Base-by-base conservation (phyloP, 2,797 vertebrate species). In the Myripristis murdjan region DNA sequence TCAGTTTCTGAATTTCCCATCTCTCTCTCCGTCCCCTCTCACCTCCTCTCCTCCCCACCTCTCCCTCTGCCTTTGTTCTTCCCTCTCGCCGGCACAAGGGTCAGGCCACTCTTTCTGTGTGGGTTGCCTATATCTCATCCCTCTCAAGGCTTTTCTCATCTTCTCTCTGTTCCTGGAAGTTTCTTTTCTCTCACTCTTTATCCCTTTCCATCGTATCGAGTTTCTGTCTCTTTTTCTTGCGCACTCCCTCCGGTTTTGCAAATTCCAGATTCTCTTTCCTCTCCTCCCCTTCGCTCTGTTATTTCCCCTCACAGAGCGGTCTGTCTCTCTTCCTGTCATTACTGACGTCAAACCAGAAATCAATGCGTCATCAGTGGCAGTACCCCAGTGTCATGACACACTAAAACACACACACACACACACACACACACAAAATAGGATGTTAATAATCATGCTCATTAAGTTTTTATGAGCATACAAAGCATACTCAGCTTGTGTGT, bases 41-140 rank as follows among this genome's bases (percentile, higher is more conserved):
- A 75, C 78, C 74, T 69, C 70, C 61, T 67, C 75, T 65, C 73
- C 64, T 69, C 76, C 64, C 58, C 68, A 67, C 49, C 72, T 71
- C 58, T 0, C 59, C 59, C 73, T 72, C 35, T 20, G 5, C 55
- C 87, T 88, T 85, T 88, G 80, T 84, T 85, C 83, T 70, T 81
- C 73, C 67, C 44, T 62, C 78, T 82, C 7, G 35, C 64, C 54
- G 35, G 81, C 76, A 62, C 75, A 72, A 73, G 78, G 79, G 70
- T 90, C 62, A 26, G 59, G 83, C 66, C 78, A 71, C n/a, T 41
- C 39, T 72, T 73, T 70, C 53, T 80, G 84, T 89, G 86, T 86
- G 74, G 88, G 89, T 66, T 81, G 23, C 87, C 59, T 51, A 84
- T 87, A 24, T 23, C 48, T 51, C 22, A 14, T 81, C 80, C 62